Evolutionary conservation across 2,797 vertebrate species (phyloP).

Genomic region (Argya squamiceps): DNA sequence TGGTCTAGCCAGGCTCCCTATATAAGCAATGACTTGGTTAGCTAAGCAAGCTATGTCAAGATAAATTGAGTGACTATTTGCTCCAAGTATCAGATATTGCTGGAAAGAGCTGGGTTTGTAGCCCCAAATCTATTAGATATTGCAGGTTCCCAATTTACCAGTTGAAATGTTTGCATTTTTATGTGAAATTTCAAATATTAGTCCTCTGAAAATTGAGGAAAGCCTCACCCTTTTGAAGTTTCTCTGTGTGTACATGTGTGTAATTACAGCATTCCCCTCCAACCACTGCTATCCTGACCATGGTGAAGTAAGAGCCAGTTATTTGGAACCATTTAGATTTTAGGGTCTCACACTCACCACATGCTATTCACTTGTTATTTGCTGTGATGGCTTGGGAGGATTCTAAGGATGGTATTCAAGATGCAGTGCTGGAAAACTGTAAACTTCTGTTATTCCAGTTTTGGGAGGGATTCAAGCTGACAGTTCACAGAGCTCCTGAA

Average conservation of each 20-base stretch:
- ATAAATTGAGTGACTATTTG: neutral
- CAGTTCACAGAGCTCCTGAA: constrained; percentile 35
- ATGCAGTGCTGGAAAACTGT: neutral
- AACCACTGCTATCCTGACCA: neutral
- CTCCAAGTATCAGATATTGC: neutral
- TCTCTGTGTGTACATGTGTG: neutral
- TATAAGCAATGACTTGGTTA: neutral
- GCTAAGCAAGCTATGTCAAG: neutral
- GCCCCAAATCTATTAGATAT: neutral
- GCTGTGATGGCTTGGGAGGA: neutral
- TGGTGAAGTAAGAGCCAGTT: neutral
- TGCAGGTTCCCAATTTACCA: neutral
- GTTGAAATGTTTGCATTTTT: neutral
- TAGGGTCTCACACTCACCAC: neutral
- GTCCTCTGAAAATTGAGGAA: neutral
- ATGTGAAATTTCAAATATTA: neutral
- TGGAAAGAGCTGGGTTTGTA: neutral
- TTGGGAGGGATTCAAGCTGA: neutral
- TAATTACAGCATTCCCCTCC: neutral
- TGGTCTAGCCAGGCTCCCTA: neutral
- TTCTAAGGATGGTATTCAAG: neutral
- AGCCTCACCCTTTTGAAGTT: neutral
- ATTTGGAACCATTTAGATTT: neutral
- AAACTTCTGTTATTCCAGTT: neutral
- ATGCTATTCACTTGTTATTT: neutral